Evolutionary conservation across 2,113 vertebrate species (phyloP).

Genomic region (Arothron firmamentum): DNA sequence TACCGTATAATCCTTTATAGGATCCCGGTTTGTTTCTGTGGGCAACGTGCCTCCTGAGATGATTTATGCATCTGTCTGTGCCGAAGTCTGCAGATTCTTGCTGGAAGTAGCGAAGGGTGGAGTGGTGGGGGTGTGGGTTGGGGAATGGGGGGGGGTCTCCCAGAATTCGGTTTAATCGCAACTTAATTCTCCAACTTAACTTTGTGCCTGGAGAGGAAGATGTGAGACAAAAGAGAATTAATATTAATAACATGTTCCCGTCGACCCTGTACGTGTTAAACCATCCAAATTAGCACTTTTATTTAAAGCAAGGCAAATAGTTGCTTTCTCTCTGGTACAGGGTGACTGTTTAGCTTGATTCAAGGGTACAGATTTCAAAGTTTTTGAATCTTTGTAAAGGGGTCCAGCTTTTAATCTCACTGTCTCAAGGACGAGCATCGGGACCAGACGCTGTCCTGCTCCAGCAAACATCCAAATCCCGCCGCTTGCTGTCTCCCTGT

Average conservation of each 20-base stretch:
- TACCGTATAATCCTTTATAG: slow-evolving; percentile 46
- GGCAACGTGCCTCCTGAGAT: slow-evolving; percentile 53
- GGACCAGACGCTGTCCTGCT: slow-evolving; percentile 13
- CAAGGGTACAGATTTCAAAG: slow-evolving; percentile 3
- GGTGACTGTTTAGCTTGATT: not conserved
- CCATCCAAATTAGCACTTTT: slow-evolving; percentile 5
- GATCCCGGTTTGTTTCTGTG: slow-evolving; percentile 54
- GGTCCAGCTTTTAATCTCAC: slow-evolving; percentile 14
- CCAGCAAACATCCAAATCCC: slow-evolving; percentile 50
- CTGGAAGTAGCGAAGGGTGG: slow-evolving; percentile 44
- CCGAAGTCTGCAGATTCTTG: slow-evolving; percentile 36
- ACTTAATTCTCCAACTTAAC: slow-evolving; percentile 16
- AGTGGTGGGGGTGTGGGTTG: not conserved
- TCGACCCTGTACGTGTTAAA: not conserved
- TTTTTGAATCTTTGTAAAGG: slow-evolving; percentile 1
- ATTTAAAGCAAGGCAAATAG: not conserved
- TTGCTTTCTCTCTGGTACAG: not conserved
- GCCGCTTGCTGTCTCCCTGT: slow-evolving; percentile 34
- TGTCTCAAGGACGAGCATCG: slow-evolving; percentile 40
- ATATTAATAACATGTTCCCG: slow-evolving; percentile 10
- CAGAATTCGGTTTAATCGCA: slow-evolving; percentile 50
- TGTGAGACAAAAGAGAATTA: slow-evolving; percentile 8
- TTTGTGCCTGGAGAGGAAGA: slow-evolving; percentile 15
- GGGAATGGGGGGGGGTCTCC: slow-evolving; percentile 9
- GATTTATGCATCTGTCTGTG: slow-evolving; percentile 59